Evolutionary conservation across 2,888 invertebrate species (phyloP), one percentile per base, ranked within the genome.

Genomic region (Troides oblongomaculatus): DNA sequence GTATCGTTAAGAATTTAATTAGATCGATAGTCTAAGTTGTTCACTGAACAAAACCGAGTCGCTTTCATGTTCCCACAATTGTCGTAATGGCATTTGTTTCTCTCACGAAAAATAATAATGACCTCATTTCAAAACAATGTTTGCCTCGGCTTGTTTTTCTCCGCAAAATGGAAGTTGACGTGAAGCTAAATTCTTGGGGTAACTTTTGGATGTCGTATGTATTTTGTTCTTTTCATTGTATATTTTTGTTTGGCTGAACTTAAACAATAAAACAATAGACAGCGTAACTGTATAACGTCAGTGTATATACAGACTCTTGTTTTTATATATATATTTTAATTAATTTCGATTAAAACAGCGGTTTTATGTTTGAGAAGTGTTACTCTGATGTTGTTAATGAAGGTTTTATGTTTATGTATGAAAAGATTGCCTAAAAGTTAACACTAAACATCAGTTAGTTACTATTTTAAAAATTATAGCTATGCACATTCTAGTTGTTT

Each of bases 41-140:
- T 66, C 59, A 70, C 58, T 59, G 25, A 50, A 63, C 53, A 18
- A 53, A 59, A 59, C 46, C 58, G 7, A 46, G 39, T 36, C 30
- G 66, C 53, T 70, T 63, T 66, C 39, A 53, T 63, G 46, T 62
- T 59, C 25, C 59, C 12, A 39, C 62, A 70, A 66, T 63, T 63
- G 70, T 70, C 50, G 57, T 70, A 66, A 70, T 70, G 53, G 53
- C 66, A 70, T 70, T 70, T 70, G 70, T 70, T 70, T 62, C 70
- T 59, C 70, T 50, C 23, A 57, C 39, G 68, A 63, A 70, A 70
- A 70, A 70, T 66, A 70, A 70, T 70, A 70, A 70, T 70, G 70
- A 70, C 70, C 70, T 59, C 66, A 66, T 70, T 70, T 70, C 70
- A 70, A 70, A 70, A 70, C 70, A 70, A 66, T 70, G 70, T 70